Conservation (phyloP, 2,797 vertebrate species). For the Smutsia gigantea region DNA sequence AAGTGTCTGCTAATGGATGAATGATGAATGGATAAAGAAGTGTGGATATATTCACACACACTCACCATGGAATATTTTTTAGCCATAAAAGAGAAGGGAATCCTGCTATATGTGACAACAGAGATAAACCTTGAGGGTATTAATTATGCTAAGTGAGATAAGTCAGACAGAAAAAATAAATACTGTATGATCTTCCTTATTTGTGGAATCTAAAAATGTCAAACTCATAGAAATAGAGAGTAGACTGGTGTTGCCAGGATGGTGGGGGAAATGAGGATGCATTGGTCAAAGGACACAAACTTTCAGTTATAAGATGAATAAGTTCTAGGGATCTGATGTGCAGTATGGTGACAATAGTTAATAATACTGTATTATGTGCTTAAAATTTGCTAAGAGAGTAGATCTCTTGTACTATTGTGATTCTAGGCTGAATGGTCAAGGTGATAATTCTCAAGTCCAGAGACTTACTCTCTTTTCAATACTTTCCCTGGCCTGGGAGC, state of each 20-base stretch:
- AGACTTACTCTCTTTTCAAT: background rate
- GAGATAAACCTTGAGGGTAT: background rate
- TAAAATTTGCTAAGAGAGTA: background rate
- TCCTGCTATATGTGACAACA: background rate
- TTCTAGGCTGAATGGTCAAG: slow-evolving; percentile 22
- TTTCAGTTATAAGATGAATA: background rate
- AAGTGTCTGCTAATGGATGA: background rate
- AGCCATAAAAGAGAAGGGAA: background rate
- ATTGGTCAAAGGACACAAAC: background rate
- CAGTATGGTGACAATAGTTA: background rate
- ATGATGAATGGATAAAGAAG: background rate
- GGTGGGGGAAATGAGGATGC: background rate
- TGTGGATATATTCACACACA: background rate
- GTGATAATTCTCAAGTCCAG: background rate
- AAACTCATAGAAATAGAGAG: background rate
- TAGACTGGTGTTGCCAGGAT: background rate
- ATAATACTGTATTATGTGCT: background rate
- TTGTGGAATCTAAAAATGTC: background rate
- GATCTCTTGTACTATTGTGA: background rate
- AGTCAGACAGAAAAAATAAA: background rate
- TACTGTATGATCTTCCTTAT: background rate
- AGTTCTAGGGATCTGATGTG: background rate
- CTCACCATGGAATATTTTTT: background rate
- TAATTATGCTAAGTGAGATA: background rate
- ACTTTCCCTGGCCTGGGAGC: background rate